Evolutionary conservation across 35 echinoderm and acorn worm genomes (phyloP).

Genomic region (Apostichopus parvimensis): DNA sequence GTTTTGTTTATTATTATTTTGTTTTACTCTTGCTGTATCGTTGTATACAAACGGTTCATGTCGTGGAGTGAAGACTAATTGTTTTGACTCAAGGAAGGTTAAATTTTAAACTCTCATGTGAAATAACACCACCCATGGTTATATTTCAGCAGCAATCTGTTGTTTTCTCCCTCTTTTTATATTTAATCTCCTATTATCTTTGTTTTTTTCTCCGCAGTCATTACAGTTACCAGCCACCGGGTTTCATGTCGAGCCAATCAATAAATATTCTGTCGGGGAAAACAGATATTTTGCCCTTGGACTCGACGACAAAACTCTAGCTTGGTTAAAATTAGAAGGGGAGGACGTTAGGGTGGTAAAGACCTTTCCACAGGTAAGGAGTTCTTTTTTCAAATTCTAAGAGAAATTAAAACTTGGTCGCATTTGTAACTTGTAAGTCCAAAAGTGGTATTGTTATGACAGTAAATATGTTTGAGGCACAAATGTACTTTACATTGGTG

Average conservation of each 20-base stretch:
- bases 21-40: too few species aligned
- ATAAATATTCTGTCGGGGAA: constrained; percentile 3
- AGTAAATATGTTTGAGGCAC: too few species aligned
- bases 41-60: too few species aligned
- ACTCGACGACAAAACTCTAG: neutral
- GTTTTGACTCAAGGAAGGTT: too few species aligned
- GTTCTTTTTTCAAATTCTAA: neutral
- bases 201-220: neutral
- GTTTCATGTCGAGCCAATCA: neutral
- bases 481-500: too few species aligned
- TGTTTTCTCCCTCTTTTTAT: neutral
- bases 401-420: neutral
- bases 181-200: neutral
- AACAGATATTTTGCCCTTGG: neutral
- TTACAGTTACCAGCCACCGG: neutral
- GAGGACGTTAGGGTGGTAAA: neutral
- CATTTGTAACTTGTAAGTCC: too few species aligned
- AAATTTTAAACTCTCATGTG: too few species aligned
- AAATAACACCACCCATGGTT: too few species aligned
- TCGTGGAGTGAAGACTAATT: too few species aligned
- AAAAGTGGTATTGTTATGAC: too few species aligned
- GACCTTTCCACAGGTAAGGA: constrained; percentile 13
- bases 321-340: constrained; percentile 17
- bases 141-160: too few species aligned
- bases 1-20: too few species aligned